phyloP scores from a whole-genome alignment of 2,113 vertebrate genomes.

The Psilopsiagon aymara region DNA sequence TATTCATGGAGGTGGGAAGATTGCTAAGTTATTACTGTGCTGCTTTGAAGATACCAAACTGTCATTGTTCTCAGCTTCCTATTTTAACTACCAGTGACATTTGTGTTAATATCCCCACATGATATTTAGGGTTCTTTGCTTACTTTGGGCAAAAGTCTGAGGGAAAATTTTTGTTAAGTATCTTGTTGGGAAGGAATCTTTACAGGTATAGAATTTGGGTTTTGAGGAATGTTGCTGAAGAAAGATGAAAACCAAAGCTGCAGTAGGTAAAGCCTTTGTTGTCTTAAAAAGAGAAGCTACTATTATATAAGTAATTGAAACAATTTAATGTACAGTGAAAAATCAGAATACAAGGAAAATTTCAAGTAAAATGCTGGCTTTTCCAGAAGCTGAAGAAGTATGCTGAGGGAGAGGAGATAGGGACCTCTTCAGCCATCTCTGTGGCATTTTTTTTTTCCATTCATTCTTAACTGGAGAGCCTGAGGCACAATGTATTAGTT shows the following conservation, averaged over 20 bases:
- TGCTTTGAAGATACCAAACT: neutral
- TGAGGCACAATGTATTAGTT: neutral
- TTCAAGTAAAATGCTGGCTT: neutral
- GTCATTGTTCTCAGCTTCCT: neutral
- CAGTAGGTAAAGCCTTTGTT: neutral
- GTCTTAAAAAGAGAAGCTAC: neutral
- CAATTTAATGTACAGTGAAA: neutral
- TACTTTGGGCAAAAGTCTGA: neutral
- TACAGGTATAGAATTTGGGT: neutral
- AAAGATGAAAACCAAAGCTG: neutral
- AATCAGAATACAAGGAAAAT: neutral
- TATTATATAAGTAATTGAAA: neutral
- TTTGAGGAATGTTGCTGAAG: neutral
- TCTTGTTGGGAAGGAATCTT: neutral
- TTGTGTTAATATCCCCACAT: neutral
- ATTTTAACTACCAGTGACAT: slow-evolving; percentile 12
- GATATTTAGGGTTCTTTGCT: neutral
- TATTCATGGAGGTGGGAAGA: slow-evolving; percentile 6
- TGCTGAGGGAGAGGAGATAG: neutral
- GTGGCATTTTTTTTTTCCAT: neutral
- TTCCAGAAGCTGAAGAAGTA: neutral
- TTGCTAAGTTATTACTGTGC: neutral
- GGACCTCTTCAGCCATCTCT: neutral
- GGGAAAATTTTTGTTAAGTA: neutral
- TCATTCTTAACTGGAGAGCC: neutral